Evolutionary conservation across 2,113 vertebrate genomes (phyloP).

Genomic region (Solea solea): DNA sequence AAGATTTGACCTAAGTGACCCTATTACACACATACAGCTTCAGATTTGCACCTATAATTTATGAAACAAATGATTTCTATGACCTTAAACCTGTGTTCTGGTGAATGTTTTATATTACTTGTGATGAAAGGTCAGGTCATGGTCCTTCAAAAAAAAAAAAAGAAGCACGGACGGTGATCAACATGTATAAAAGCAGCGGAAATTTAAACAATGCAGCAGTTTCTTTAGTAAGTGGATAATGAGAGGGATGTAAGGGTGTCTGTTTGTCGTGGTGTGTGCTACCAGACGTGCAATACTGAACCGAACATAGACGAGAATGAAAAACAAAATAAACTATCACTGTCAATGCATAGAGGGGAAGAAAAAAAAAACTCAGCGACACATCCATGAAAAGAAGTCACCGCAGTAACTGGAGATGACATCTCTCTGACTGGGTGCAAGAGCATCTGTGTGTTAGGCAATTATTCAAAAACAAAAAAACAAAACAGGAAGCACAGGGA

Average conservation of each 20-base stretch:
- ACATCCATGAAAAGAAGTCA: constrained; percentile 47
- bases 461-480: constrained; percentile 49
- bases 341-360: constrained; percentile 30
- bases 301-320: constrained; percentile 46
- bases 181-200: constrained; percentile 5
- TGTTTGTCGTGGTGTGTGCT: constrained; percentile 44
- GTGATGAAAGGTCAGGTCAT: constrained; percentile 77
- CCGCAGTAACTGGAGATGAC: constrained; percentile 60
- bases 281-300: constrained; percentile 57
- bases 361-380: neutral
- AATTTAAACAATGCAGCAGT: constrained; percentile 36
- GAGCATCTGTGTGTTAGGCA: constrained; percentile 52
- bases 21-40: constrained; percentile 84
- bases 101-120: constrained; percentile 75
- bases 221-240: constrained; percentile 55
- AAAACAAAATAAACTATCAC: constrained; percentile 51
- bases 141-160: constrained; percentile 72
- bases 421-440: constrained; percentile 61
- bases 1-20: constrained; percentile 82
- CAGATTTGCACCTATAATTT: constrained; percentile 81
- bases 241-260: constrained; percentile 42
- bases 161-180: neutral
- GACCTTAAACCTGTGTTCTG: constrained; percentile 77
- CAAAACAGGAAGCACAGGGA: constrained; percentile 64
- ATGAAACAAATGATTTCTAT: constrained; percentile 79